Percentiles rank a stretch among this genome's conserved stretches.
These are phyloP conservation scores for Aramus guarauna DNA, from an alignment of 2,113 vertebrate species.

Conservation along the genomic window DNA sequence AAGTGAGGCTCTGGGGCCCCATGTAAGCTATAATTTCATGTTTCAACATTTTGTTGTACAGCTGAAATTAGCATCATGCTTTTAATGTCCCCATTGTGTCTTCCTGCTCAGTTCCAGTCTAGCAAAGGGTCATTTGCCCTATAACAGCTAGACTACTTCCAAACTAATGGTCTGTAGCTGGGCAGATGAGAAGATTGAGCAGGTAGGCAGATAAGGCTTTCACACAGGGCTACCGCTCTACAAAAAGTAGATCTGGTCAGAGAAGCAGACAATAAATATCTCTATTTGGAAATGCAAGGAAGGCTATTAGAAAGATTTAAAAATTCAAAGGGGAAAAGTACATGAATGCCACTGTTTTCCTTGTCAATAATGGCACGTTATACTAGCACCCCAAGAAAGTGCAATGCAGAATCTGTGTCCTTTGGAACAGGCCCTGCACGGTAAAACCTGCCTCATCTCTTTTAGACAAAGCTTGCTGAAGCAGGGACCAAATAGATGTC, in stretches of 20 bases:
- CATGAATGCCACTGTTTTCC: neutral
- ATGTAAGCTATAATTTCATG: neutral
- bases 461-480: neutral
- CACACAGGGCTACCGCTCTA: neutral
- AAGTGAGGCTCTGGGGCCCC: neutral
- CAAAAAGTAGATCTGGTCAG: neutral
- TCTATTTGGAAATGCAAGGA: neutral
- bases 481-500: neutral
- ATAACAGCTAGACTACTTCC: neutral
- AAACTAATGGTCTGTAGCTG: neutral
- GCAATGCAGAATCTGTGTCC: neutral
- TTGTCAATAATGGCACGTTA: neutral
- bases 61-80: neutral
- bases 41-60: neutral
- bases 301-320: neutral
- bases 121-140: neutral
- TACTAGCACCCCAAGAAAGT: neutral
- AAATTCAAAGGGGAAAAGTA: neutral
- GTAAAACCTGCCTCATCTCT: neutral
- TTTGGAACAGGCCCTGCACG: neutral
- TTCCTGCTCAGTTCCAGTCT: neutral
- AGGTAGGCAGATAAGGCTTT: neutral
- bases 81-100: neutral
- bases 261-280: neutral
- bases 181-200: neutral